phyloP scores from a whole-genome alignment of 2,888 invertebrate genomes.

The Drosophila hawaiiensis region DNA sequence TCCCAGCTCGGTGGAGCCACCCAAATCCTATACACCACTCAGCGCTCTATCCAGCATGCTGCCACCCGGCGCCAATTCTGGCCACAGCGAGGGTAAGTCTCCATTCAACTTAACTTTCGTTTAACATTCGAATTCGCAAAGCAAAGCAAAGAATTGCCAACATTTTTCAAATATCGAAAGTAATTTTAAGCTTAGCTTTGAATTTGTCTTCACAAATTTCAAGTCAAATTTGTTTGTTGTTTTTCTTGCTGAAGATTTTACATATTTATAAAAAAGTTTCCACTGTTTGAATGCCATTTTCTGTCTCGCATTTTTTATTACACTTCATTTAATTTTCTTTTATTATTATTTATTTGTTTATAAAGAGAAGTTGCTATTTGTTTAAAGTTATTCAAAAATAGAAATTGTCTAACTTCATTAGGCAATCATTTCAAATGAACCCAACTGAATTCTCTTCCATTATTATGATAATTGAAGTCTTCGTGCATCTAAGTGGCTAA shows the following conservation, averaged over 20 bases:
- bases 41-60: constrained; percentile 94
- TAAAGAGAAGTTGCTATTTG: not conserved
- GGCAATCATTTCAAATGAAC: not conserved
- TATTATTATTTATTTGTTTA: not conserved
- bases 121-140: not conserved
- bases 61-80: constrained; percentile 88
- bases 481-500: not conserved
- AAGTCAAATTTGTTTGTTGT: too few relatives aligned
- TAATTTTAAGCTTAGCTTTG: not conserved
- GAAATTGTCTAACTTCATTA: not conserved
- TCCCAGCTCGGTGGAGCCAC: constrained; percentile 84
- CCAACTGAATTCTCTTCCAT: not conserved
- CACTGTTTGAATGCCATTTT: not conserved
- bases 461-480: not conserved
- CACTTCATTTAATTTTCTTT: not conserved
- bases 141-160: not conserved
- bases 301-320: too few relatives aligned
- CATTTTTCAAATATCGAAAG: not conserved
- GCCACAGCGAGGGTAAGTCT: constrained; percentile 71
- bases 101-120: not conserved
- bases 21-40: constrained; percentile 92
- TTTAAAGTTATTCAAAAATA: not conserved
- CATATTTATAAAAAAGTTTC: not conserved
- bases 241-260: not conserved
- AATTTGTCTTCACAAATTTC: not conserved